Evolutionary conservation across 2,888 invertebrate species (phyloP).

Genomic region (Pheosia tremula): DNA sequence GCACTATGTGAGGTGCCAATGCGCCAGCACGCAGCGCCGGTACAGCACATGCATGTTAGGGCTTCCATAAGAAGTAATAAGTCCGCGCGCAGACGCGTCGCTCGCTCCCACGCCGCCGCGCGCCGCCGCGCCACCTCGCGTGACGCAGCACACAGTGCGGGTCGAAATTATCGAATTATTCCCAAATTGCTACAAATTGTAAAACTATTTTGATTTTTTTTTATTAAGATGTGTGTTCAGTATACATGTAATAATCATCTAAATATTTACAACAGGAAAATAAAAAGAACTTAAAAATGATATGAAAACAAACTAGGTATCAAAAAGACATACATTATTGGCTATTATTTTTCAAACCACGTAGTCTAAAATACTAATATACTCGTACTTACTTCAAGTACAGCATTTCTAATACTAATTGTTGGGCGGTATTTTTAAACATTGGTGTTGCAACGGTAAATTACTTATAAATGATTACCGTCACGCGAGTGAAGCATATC

Average conservation of each 20-base stretch:
- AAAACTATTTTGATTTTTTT: neutral
- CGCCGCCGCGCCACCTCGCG: slow-evolving; percentile 13
- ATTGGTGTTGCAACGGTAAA: neutral
- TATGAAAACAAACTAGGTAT: too few species aligned
- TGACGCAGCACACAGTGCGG: slow-evolving; percentile 8
- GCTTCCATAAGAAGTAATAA: too few species aligned
- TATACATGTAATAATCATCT: neutral
- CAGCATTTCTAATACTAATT: too few species aligned
- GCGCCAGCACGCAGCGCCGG: slow-evolving; percentile 10
- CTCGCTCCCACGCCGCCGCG: slow-evolving; percentile 28
- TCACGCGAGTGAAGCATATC: neutral
- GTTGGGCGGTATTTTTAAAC: neutral
- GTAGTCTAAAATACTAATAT: too few species aligned
- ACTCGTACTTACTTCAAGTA: too few species aligned
- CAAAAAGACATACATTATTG: too few species aligned
- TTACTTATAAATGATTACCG: neutral
- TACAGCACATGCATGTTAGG: neutral
- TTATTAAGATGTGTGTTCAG: neutral
- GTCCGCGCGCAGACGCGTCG: neutral
- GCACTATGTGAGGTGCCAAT: neutral
- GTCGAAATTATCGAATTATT: slow-evolving; percentile 23
- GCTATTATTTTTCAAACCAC: too few species aligned
- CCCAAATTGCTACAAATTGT: slow-evolving; percentile 21
- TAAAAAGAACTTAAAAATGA: too few species aligned
- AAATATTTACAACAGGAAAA: too few species aligned